These are phyloP conservation scores for Mythimna pallens DNA, from an alignment of 2,888 invertebrate genomes.

Conservation along the genomic window DNA sequence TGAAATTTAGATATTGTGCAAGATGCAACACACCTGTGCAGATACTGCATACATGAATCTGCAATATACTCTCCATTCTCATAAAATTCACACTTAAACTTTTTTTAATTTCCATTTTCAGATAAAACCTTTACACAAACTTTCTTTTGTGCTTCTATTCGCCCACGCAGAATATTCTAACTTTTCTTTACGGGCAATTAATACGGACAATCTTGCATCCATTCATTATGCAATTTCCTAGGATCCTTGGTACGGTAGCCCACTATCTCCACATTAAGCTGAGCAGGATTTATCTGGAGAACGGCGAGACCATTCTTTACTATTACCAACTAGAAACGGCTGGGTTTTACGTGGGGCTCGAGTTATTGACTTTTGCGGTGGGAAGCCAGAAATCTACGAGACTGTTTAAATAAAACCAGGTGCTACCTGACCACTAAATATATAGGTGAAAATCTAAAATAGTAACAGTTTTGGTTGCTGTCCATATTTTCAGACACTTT, in stretches of 20 bases:
- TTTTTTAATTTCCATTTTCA: background rate
- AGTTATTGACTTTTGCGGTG: conserved; percentile 49
- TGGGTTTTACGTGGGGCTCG: conserved; percentile 46
- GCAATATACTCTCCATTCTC: background rate
- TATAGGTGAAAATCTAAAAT: background rate
- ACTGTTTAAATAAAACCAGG: conserved; percentile 15
- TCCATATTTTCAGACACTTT: too few species aligned
- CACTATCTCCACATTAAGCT: conserved; percentile 71
- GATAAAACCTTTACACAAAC: conserved; percentile 14
- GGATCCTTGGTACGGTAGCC: conserved; percentile 52
- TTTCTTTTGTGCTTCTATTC: conserved; percentile 17
- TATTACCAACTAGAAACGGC: conserved; percentile 66
- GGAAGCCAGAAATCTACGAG: conserved; percentile 9
- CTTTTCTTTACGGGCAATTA: conserved; percentile 55
- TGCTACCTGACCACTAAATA: background rate
- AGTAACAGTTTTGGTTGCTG: too few species aligned
- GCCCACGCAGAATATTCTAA: conserved; percentile 30
- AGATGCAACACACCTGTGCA: background rate
- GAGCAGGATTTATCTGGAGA: conserved; percentile 71
- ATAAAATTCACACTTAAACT: conserved; percentile 1
- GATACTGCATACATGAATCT: background rate
- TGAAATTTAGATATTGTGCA: background rate
- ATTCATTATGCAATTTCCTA: conserved; percentile 66
- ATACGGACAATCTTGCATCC: conserved; percentile 60
- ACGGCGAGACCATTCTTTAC: conserved; percentile 71